Evolutionary conservation across 53 echinoderm and acorn worm species (phyloP), one percentile per base, ranked within the genome.

Genomic region (Patiria pectinifera): DNA sequence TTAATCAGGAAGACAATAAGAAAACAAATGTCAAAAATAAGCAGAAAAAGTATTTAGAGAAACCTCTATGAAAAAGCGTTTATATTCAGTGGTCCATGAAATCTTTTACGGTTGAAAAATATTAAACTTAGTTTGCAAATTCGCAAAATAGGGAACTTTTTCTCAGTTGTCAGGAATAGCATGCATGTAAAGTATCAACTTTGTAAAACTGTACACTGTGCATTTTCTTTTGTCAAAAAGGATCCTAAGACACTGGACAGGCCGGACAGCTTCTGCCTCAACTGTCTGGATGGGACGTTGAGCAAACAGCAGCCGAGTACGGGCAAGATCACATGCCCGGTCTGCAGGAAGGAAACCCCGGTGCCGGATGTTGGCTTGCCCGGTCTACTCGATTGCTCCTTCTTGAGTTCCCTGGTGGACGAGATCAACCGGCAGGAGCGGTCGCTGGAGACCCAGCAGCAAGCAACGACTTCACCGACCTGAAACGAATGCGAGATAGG

Each of bases 211-310:
- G 35, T 35, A 35, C 35, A 35, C 35, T 35, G 35, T 35, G 35
- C 35, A 53, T 53, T 8, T 53, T 5, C 53, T 53, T 53, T 53
- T 53, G 53, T 8, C 53, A 8, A 6, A 53, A 78, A 43, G 3
- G 78, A 78, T 15, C 89, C 79, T 14, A 89, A 89, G 78, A 48
- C 53, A 14, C 89, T 78, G 11, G 53, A 53, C 14, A 78, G 89
- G 24, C 59, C 78, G 25, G 78, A 89, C 48, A 78, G 43, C 59
- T 89, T 89, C 78, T 89, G 89, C 45, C 80, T 89, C 26, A 43
- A 24, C 46, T 89, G 89, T 43, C 89, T 89, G 49, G 60, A 78
- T 49, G 62, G 47, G 23, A 43, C 60, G 77, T 2, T 77, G 12
- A 78, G 71, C 18, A 12, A 49, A 6, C 21, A 59, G 22, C 58